These are phyloP conservation scores for Gastracanthus pulcherrimus DNA, from an alignment of 2,888 invertebrate species.

Conservation along the genomic window DNA sequence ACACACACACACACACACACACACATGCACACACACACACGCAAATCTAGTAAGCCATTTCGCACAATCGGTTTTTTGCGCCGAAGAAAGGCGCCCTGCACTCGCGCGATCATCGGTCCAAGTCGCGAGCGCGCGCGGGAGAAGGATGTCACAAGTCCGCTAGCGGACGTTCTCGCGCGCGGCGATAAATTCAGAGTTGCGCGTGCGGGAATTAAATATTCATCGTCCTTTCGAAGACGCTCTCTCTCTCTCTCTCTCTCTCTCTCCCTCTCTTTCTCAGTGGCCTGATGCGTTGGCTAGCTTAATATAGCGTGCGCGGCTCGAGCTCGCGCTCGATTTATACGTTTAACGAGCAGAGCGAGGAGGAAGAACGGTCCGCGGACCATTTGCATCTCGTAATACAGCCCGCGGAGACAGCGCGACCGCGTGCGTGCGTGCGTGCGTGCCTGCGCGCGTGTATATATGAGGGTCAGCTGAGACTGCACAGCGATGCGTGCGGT, in stretches of 20 bases:
- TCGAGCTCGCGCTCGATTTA: slow-evolving; percentile 4
- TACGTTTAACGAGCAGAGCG: slow-evolving; percentile 7
- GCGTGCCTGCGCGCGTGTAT: slow-evolving; percentile 47
- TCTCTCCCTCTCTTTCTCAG: not conserved
- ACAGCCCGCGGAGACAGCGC: slow-evolving; percentile 4
- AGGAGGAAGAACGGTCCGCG: slow-evolving; percentile 11
- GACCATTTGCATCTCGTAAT: slow-evolving; percentile 19
- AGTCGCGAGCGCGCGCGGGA: not conserved
- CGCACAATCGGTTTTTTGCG: not conserved
- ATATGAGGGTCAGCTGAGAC: slow-evolving; percentile 59
- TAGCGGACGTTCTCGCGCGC: too few relatives aligned
- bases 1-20: too few relatives aligned
- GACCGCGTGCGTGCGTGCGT: not conserved
- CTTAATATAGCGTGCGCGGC: too few relatives aligned
- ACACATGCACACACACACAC: too few relatives aligned
- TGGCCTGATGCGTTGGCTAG: not conserved
- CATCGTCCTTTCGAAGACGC: too few relatives aligned
- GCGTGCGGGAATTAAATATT: not conserved
- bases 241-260: not conserved
- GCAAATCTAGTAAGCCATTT: not conserved
- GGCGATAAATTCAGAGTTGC: not conserved
- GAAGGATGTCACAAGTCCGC: not conserved
- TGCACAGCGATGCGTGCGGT: too few relatives aligned
- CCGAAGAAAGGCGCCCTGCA: too few relatives aligned
- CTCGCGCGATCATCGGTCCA: not conserved